Evolutionary conservation across 2,113 vertebrate genomes (phyloP), one percentile per base, ranked within the genome.

Genomic region (Paradoxurus hermaphroditus): DNA sequence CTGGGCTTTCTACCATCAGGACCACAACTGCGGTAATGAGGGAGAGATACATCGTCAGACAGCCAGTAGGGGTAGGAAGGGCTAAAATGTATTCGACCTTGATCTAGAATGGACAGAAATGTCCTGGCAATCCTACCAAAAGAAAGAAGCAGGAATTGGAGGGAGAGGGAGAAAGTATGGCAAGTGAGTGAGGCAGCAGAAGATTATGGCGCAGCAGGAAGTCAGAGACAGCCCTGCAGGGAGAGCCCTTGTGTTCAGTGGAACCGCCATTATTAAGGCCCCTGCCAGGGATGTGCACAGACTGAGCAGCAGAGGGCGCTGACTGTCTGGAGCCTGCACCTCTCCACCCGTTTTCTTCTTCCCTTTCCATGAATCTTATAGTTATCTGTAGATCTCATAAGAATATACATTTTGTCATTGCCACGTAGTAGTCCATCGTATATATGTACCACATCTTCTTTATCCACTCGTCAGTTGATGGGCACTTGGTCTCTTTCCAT

Each of bases 141-240:
- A 73, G 63, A 31, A 67, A 86, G 65, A 34, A 90, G 27, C 4
- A 29, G 4, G 13, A n/a, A 34, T 4, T 13, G 2, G 5, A 70
- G 39, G 27, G 2, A 21, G 6, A 67, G 7, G 31, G 18, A 18
- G 53, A 53, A 67, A 44, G 12, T 1, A 21, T 0, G 4, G 59
- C 19, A 63, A 36, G 12, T 16, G 19, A 15, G 29, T 8, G 36
- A 49, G 31, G 19, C 53, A 73, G 41, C 39, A 44, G 62, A 6
- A 34, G 27, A 46, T 23, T 63, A 29, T 10, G 46, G 29, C 10
- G 21, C 5, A 4, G 15, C 29, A 46, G 51, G 34, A 92, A 56
- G 39, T 59, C n/a, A 87, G 90, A 87, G 46, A 68, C 27, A 53
- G 59, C 23, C 31, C 31, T 53, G 34, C 83, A 13, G 7, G 13